These are phyloP conservation scores for Periophthalmus modestus DNA, from an alignment of 2,113 vertebrate species.

Conservation along the genomic window DNA sequence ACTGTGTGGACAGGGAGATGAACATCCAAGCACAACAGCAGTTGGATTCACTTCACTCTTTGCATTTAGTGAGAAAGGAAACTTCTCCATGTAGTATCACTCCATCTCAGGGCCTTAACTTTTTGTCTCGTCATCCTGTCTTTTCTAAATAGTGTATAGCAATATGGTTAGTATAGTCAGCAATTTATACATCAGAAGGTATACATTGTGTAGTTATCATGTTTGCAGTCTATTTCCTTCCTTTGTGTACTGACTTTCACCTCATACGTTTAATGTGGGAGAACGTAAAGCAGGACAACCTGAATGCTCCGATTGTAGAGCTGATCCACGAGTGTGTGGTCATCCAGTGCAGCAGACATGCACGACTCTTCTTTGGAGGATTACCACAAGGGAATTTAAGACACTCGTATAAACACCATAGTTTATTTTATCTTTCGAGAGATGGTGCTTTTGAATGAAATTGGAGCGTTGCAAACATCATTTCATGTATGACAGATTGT, in stretches of 20 bases:
- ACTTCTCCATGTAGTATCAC: conserved; percentile 10
- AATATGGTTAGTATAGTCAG: not conserved
- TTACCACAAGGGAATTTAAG: conserved; percentile 14
- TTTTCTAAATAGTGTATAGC: not conserved
- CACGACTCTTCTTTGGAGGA: conserved; percentile 17
- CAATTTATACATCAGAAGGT: too few species aligned
- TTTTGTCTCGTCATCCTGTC: conserved; percentile 19
- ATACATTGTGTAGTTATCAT: not conserved
- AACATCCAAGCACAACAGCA: conserved; percentile 12
- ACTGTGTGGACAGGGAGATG: conserved; percentile 13
- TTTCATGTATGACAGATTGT: too few species aligned
- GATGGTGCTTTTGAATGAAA: too few species aligned
- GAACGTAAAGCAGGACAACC: conserved; percentile 52
- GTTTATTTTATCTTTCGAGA: not conserved
- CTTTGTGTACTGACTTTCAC: not conserved
- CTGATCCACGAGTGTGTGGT: conserved; percentile 61
- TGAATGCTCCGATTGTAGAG: conserved; percentile 54
- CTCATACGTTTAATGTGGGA: conserved; percentile 26
- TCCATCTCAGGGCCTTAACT: conserved; percentile 47
- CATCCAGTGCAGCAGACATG: conserved; percentile 39
- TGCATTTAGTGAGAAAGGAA: conserved; percentile 1
- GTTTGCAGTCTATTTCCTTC: not conserved
- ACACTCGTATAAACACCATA: not conserved
- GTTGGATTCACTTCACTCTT: conserved; percentile 23
- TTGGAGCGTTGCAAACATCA: too few species aligned